Evolutionary conservation across 2,888 invertebrate species (phyloP), one percentile per base, ranked within the genome.

Genomic region (Nemapogon koenigi): DNA sequence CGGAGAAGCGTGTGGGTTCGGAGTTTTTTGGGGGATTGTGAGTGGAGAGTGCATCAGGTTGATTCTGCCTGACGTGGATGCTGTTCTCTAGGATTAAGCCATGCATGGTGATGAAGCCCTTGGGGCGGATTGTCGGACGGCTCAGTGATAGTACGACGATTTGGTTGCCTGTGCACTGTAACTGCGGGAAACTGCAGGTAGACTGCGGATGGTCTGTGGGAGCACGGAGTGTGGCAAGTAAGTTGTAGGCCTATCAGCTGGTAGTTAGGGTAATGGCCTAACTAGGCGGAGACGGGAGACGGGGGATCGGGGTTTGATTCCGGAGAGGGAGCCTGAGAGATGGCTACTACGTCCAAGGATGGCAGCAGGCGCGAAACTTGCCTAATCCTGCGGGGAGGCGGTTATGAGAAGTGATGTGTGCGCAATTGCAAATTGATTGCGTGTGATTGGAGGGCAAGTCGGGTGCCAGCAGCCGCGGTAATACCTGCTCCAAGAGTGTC

Each of bases 261-360:
- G 83, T 84, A 81, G 83, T 83, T 83, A 83, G 81, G 75, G 71
- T 81, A 78, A 72, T 68, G 65, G 83, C 75, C 82, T 83, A 83
- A 83, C 83, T 82, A 84, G 83, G 83, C 82, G 69, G 75, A 79
- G 72, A 86, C 83, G 83, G 82, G 84, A 86, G 83, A 85, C 84
- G 84, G 85, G 81, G 84, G 84, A 86, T 86, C 79, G 84, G 85
- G 85, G 84, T 85, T 86, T 82, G 83, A 83, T 84, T 85, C 83
- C 82, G 83, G 83, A 84, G 84, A 84, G 83, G 82, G 81, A 83
- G 83, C 83, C 81, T 83, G 83, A 83, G 82, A 83, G 83, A 84
- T 81, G 82, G 83, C 83, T 83, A 83, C 82, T 83, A 84, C 82
- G 81, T 83, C 84, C 79, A 83, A 85, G 84, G 84, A 84, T 83